Conservation (phyloP, 2,797 vertebrate species). For the Clarias laeviceps region DNA sequence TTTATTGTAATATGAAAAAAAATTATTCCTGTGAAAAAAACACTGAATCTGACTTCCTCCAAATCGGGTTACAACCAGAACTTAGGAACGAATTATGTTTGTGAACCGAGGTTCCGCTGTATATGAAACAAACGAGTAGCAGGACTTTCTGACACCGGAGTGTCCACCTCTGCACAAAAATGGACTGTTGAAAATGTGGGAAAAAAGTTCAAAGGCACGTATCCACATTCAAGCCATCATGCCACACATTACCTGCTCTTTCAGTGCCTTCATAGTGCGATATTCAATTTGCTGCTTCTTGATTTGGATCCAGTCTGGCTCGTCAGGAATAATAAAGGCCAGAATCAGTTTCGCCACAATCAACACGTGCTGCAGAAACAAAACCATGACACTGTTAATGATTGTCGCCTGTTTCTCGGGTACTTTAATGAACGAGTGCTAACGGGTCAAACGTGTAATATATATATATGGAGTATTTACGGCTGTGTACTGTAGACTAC, state of each 20-base stretch:
- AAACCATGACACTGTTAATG: neutral
- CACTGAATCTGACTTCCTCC: no score
- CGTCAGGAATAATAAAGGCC: conserved; percentile 76
- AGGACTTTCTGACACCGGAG: no score
- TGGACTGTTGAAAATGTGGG: neutral
- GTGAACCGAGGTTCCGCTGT: no score
- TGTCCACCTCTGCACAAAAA: no score
- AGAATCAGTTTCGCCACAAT: conserved; percentile 75
- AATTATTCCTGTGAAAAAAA: no score
- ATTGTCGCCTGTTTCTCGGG: neutral
- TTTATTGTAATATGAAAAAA: no score
- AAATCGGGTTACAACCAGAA: no score
- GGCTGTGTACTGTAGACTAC: no score
- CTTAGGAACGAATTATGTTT: no score
- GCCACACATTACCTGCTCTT: conserved; percentile 67
- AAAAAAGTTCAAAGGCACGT: neutral
- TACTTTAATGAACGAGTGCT: neutral
- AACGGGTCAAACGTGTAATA: neutral
- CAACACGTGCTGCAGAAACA: conserved; percentile 72
- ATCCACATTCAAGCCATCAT: neutral
- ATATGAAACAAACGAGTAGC: no score
- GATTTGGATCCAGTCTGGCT: conserved; percentile 76
- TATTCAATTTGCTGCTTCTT: conserved; percentile 76
- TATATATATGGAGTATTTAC: neutral
- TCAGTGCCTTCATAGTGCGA: conserved; percentile 74